Conservation (phyloP, 1,140 invertebrate genomes). For the Matsumurasca onukii region DNA sequence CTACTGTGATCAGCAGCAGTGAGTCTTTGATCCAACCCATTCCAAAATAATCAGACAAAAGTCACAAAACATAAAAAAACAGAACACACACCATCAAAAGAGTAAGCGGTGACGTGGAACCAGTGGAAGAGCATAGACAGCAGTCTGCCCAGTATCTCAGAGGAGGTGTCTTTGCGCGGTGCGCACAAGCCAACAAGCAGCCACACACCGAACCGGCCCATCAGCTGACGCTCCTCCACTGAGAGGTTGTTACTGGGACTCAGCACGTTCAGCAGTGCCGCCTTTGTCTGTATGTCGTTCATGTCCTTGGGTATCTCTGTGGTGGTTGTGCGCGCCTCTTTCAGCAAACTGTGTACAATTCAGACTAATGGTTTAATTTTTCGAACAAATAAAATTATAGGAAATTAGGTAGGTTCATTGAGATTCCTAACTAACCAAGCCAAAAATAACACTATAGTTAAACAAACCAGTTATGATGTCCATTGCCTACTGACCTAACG, state of each 20-base stretch:
- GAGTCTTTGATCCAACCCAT: too few species aligned
- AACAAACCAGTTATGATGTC: too few species aligned
- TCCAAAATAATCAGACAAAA: too few species aligned
- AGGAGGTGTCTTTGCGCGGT: constrained; percentile 78
- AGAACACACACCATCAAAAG: constrained; percentile 90
- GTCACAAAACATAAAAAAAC: too few species aligned
- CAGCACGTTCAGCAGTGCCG: constrained; percentile 48
- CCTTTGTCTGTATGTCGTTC: constrained; percentile 48
- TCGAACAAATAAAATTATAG: constrained; percentile 3
- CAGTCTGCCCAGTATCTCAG: constrained; percentile 87
- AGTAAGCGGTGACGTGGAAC: constrained; percentile 97
- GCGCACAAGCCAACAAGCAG: constrained; percentile 91
- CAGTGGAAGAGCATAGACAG: constrained; percentile 97
- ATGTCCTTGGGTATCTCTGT: constrained; percentile 48
- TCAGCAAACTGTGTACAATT: constrained; percentile 62
- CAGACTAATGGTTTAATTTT: constrained; percentile 15
- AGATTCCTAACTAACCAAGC: too few species aligned
- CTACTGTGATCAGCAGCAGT: too few species aligned
- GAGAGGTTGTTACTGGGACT: constrained; percentile 26
- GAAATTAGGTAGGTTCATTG: background rate
- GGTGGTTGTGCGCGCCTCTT: constrained; percentile 69
- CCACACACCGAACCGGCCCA: constrained; percentile 97
- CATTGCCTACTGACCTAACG: constrained; percentile 64
- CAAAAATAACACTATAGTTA: background rate
- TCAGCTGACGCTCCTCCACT: constrained; percentile 75